Percentiles rank a stretch among this genome's conserved stretches.
Evolutionary conservation across 2,888 invertebrate species (phyloP).

Genomic region (Athetis lepigone): DNA sequence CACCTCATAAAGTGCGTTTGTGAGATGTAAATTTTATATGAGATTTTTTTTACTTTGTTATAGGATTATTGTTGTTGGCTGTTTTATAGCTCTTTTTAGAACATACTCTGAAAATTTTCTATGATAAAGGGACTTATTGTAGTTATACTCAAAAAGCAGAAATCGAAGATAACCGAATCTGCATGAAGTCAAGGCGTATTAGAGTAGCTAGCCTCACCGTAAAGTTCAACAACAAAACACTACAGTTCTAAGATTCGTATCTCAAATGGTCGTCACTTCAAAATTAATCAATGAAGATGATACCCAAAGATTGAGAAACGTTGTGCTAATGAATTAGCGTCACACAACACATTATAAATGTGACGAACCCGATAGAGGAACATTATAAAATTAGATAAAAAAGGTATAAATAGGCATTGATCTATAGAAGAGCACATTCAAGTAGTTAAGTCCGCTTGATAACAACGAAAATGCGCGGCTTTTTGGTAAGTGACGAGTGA

Average conservation of each 20-base stretch:
- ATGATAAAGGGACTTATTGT: too few relatives aligned
- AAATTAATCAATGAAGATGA: constrained; percentile 52
- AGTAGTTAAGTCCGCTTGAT: constrained; percentile 77
- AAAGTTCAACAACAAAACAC: not conserved
- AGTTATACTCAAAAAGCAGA: too few relatives aligned
- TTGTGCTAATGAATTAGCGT: constrained; percentile 77
- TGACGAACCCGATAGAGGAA: constrained; percentile 79
- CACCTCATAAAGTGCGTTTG: too few relatives aligned
- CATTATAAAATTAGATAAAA: constrained; percentile 83
- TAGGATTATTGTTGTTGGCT: too few relatives aligned
- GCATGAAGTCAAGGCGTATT: not conserved
- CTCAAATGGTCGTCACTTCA: constrained; percentile 13
- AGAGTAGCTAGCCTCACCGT: not conserved
- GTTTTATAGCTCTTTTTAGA: too few relatives aligned
- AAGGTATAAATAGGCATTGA: constrained; percentile 87
- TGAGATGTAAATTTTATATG: too few relatives aligned
- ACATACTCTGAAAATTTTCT: too few relatives aligned
- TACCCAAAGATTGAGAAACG: constrained; percentile 81
- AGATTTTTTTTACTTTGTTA: too few relatives aligned
- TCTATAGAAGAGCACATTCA: constrained; percentile 82
- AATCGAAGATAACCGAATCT: not conserved
- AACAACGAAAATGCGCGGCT: constrained; percentile 82
- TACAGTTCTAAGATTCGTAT: constrained; percentile 18
- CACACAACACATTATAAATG: constrained; percentile 82
- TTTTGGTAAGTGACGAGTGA: constrained; percentile 78